Conservation (phyloP, 1,140 invertebrate genomes). For the Papilio machaon region DNA sequence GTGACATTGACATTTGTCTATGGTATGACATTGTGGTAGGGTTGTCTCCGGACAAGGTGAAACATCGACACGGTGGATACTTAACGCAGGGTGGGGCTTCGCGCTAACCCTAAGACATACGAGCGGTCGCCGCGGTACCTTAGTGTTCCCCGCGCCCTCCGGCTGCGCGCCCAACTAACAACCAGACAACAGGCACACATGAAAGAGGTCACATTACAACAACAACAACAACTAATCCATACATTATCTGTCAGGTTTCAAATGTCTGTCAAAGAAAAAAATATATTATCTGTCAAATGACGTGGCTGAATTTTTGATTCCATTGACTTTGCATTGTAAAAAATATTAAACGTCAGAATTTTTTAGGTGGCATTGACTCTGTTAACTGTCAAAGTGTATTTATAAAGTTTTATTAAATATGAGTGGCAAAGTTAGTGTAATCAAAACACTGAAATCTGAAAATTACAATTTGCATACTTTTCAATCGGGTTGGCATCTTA, state of each 20-base stretch:
- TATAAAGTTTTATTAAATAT: neutral
- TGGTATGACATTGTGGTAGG: neutral
- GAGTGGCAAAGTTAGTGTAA: neutral
- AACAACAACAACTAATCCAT: neutral
- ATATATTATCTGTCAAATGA: neutral
- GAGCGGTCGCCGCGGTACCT: constrained; percentile 44
- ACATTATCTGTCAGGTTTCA: neutral
- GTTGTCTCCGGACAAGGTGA: neutral
- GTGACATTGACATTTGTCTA: neutral
- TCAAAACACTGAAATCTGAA: neutral
- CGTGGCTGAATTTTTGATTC: neutral
- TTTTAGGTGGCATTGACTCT: neutral
- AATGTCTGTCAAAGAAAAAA: neutral
- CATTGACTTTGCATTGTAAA: neutral
- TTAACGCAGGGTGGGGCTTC: constrained; percentile 2
- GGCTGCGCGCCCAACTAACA: constrained; percentile 48
- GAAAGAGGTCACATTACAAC: neutral
- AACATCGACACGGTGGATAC: constrained; percentile 13
- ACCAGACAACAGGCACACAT: constrained; percentile 43
- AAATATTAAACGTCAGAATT: neutral
- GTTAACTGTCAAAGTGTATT: neutral
- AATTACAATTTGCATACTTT: neutral
- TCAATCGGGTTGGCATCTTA: no score
- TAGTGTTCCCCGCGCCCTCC: constrained; percentile 42
- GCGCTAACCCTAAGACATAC: neutral